These are phyloP conservation scores for Drosophila nr. perissopoda DNA, from an alignment of 2,888 invertebrate genomes.

Conservation along the genomic window DNA sequence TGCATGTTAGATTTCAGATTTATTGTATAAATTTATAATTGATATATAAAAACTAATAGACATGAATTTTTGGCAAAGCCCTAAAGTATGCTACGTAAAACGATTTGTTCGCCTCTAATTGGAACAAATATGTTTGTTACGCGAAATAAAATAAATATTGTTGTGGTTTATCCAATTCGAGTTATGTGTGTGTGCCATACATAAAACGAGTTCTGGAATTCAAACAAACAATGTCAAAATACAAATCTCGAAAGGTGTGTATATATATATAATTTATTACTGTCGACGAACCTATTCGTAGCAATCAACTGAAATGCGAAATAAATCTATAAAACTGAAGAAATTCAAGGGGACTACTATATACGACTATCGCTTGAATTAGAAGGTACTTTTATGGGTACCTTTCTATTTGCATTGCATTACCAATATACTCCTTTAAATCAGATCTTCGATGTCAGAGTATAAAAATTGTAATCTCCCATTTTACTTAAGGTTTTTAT, in stretches of 20 bases:
- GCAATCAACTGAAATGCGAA: slow-evolving; percentile 52
- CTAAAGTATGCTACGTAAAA: background rate
- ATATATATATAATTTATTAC: slow-evolving; percentile 39
- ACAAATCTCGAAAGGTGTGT: slow-evolving; percentile 32
- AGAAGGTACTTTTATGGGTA: background rate
- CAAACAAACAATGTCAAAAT: slow-evolving; percentile 18
- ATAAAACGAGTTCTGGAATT: slow-evolving; percentile 32
- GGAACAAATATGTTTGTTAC: background rate
- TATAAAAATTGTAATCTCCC: background rate
- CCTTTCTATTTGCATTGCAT: background rate
- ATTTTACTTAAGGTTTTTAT: background rate
- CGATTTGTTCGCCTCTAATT: background rate
- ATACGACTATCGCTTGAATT: background rate
- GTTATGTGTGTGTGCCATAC: background rate
- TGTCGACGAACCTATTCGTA: slow-evolving; percentile 28
- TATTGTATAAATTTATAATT: background rate
- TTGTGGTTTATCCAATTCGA: background rate
- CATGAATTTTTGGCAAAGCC: background rate
- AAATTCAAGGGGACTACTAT: background rate
- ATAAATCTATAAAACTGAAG: slow-evolving; percentile 62
- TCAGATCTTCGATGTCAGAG: background rate
- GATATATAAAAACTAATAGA: background rate
- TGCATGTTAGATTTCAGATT: too few species aligned
- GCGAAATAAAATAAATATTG: background rate
- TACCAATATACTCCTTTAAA: background rate